Base-by-base conservation (phyloP, 2,888 invertebrate species). In the Rhogogaster chlorosoma region DNA sequence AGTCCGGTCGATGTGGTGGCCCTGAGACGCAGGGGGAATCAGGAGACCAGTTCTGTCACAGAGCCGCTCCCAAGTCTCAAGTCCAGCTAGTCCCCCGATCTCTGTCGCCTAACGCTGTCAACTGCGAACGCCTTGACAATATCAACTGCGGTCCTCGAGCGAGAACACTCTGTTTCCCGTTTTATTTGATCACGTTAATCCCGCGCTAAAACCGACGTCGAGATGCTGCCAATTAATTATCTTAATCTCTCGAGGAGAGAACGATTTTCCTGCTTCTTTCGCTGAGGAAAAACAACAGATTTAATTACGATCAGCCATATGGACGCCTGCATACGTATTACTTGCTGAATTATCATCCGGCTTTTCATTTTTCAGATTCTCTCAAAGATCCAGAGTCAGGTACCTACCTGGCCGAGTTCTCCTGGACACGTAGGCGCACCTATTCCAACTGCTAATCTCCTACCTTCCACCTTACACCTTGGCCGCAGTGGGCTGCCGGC, bases 1-100 rank as follows among this genome's bases (percentile, higher is more conserved):
- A 45, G 70, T 42, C 83, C 45, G 42, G 70, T 26, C 29, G 26
- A 67, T 26, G 32, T 83, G 70, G 61, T 1, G 64, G 38, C 26
- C 80, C 38, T 26, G 80, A 38, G 80, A 36, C n/a, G 36, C 70
- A 67, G 49, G 83, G 53, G 82, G 67, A 61, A 38, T 18, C 45
- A 38, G 64, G 67, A 89, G 90, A 90, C 91, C 90, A 90, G 90
- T 90, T 90, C 88, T 89, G 89, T 89, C 90, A 89, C 87, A 87
- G 87, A 86, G 89, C 90, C 89, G 89, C 89, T 91, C 90, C 91
- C 90, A 91, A 86, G 88, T 80, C 80, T 82, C 84, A 85, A 82
- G 82, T 85, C 82, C 80, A 67, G 83, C 64, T 64, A 67, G 67
- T 70, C 67, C 67, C 77, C 77, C 42, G 83, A 83, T 83, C 64